phyloP scores from a whole-genome alignment of 53 echinoderm and acorn worm species.

The Henricia sp. region DNA sequence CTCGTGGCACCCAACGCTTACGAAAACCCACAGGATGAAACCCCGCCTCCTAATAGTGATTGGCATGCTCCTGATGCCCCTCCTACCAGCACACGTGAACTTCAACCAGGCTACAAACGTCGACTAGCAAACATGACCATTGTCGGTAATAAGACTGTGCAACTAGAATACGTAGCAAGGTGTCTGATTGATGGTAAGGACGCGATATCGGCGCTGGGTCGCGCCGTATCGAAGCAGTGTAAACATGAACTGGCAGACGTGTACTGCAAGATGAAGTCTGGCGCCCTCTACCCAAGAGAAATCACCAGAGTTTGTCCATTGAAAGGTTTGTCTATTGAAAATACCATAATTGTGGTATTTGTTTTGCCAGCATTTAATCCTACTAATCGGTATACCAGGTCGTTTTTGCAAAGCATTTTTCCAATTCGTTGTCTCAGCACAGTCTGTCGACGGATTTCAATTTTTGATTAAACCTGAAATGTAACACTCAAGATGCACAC shows the following conservation, averaged over 20 bases:
- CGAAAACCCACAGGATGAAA: not conserved
- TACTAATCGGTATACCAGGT: no score
- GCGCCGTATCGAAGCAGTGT: conserved; percentile 75
- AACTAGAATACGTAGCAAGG: conserved; percentile 68
- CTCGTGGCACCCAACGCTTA: not conserved
- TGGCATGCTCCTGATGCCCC: not conserved
- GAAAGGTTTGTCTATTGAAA: conserved; percentile 73
- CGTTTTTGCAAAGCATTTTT: no score
- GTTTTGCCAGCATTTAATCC: no score
- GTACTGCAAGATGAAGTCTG: conserved; percentile 75
- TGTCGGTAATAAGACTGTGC: not conserved
- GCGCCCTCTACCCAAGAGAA: conserved; percentile 77
- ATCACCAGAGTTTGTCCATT: conserved; percentile 77
- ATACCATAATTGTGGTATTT: no score
- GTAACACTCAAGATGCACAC: no score
- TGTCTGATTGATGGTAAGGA: conserved; percentile 73
- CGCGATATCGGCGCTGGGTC: conserved; percentile 81
- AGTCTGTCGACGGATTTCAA: no score
- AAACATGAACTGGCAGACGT: conserved; percentile 92
- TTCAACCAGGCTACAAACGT: not conserved
- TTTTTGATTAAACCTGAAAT: no score
- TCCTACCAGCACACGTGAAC: no score
- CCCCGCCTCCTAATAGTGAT: not conserved
- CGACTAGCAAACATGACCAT: conserved; percentile 11
- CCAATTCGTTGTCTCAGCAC: no score